These are phyloP conservation scores for Clupea harengus DNA, from an alignment of 2,113 vertebrate species.

Conservation along the genomic window DNA sequence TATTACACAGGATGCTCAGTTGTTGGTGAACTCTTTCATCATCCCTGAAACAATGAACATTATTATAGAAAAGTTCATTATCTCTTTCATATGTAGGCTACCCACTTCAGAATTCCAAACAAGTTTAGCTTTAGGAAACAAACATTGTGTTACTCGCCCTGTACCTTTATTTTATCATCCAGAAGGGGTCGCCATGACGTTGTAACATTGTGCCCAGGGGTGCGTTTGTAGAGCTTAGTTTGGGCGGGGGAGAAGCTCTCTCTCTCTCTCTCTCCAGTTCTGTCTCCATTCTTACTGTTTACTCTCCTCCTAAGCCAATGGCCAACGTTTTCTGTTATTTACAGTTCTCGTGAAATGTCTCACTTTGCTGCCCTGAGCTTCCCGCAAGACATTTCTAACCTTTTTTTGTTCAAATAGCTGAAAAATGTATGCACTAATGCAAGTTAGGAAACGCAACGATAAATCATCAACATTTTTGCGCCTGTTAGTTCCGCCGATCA, in stretches of 20 bases:
- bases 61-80: not conserved
- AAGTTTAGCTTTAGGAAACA: not conserved
- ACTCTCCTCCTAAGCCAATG: conserved; percentile 21
- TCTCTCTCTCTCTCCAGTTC: conserved; percentile 38
- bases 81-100: not conserved
- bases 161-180: conserved; percentile 63
- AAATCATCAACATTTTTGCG: conserved; percentile 76
- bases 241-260: conserved; percentile 35
- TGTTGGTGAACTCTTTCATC: not conserved
- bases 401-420: conserved; percentile 54
- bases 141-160: not conserved
- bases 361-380: conserved; percentile 65
- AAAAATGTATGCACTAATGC: conserved; percentile 61
- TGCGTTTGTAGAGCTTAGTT: conserved; percentile 33
- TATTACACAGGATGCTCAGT: not conserved
- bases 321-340: conserved; percentile 58
- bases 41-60: not conserved
- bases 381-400: conserved; percentile 56
- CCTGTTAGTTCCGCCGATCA: conserved; percentile 78
- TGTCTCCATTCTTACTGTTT: conserved; percentile 30
- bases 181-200: conserved; percentile 89
- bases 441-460: conserved; percentile 70
- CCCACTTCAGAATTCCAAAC: too few species aligned
- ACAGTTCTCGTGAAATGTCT: conserved; percentile 70
- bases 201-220: conserved; percentile 55